Percentiles rank a stretch among this genome's conserved stretches.
Evolutionary conservation across 2,888 invertebrate species (phyloP).

Genomic region (Schrankia costaestrigalis): DNA sequence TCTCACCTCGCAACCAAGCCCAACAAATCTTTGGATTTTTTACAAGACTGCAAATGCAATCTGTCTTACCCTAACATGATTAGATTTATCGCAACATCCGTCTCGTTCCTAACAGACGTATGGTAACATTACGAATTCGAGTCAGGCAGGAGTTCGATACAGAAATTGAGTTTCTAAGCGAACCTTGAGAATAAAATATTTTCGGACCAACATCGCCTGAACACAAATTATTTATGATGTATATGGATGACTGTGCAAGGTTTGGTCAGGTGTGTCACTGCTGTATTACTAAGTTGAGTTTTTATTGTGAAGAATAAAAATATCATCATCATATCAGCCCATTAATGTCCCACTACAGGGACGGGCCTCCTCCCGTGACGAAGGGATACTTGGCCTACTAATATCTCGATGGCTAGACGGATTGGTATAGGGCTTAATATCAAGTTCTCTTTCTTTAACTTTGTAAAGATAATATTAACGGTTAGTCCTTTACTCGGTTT

Average conservation of each 20-base stretch:
- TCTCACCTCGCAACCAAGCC: slow-evolving; percentile 1
- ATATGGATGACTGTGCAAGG: slow-evolving; percentile 6
- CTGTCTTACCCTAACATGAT: slow-evolving; percentile 15
- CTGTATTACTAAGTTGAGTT: too few relatives aligned
- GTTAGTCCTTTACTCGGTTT: too few relatives aligned
- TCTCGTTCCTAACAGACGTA: slow-evolving; percentile 35
- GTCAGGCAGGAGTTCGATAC: slow-evolving; percentile 55
- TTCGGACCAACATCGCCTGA: slow-evolving; percentile 30
- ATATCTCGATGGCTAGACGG: too few relatives aligned
- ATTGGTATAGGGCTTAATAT: too few relatives aligned
- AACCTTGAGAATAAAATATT: slow-evolving; percentile 48
- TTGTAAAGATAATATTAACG: too few relatives aligned
- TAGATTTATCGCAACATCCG: slow-evolving; percentile 26
- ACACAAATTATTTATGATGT: slow-evolving; percentile 45
- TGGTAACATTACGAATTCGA: slow-evolving; percentile 41
- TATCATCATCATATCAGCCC: too few relatives aligned
- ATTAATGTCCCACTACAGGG: too few relatives aligned
- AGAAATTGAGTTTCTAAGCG: slow-evolving; percentile 64
- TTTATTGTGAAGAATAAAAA: too few relatives aligned
- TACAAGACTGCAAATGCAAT: slow-evolving; percentile 23
- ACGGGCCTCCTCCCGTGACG: too few relatives aligned
- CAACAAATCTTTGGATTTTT: slow-evolving; percentile 9
- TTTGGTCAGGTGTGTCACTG: too few relatives aligned
- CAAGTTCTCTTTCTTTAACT: too few relatives aligned
- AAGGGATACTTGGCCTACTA: too few relatives aligned